phyloP scores from a whole-genome alignment of 2,888 invertebrate genomes.

The Epicampocera succincta region DNA sequence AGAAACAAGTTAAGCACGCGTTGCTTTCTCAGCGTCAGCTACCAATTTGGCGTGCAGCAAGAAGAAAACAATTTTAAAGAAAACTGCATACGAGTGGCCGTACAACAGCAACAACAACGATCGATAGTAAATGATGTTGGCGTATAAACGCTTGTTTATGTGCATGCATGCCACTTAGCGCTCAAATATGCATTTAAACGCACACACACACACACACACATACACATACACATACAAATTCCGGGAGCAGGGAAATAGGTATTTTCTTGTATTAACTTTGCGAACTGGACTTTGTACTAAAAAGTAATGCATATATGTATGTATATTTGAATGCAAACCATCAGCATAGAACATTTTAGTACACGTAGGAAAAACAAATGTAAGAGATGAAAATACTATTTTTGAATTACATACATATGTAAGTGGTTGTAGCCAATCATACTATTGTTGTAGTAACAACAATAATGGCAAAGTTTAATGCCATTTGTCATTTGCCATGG shows the following conservation, averaged over 20 bases:
- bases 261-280: conserved; percentile 16
- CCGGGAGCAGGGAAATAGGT: neutral
- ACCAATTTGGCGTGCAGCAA: conserved; percentile 53
- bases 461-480: too few relatives aligned
- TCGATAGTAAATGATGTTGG: conserved; percentile 15
- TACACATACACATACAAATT: neutral
- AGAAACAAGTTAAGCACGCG: conserved; percentile 66
- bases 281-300: conserved; percentile 21
- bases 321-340: conserved; percentile 13
- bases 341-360: too few relatives aligned
- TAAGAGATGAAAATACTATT: too few relatives aligned
- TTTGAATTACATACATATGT: too few relatives aligned
- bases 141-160: conserved; percentile 11
- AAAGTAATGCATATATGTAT: neutral
- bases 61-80: conserved; percentile 40
- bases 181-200: neutral
- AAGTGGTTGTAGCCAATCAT: too few relatives aligned
- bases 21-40: conserved; percentile 37
- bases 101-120: neutral
- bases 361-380: too few relatives aligned
- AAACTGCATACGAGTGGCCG: too few relatives aligned
- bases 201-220: too few relatives aligned
- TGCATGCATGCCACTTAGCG: conserved; percentile 8
- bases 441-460: too few relatives aligned
- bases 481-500: too few relatives aligned